Base-by-base conservation (phyloP, 2,113 vertebrate genomes). In the Cryptomyrus ogoouensis region DNA sequence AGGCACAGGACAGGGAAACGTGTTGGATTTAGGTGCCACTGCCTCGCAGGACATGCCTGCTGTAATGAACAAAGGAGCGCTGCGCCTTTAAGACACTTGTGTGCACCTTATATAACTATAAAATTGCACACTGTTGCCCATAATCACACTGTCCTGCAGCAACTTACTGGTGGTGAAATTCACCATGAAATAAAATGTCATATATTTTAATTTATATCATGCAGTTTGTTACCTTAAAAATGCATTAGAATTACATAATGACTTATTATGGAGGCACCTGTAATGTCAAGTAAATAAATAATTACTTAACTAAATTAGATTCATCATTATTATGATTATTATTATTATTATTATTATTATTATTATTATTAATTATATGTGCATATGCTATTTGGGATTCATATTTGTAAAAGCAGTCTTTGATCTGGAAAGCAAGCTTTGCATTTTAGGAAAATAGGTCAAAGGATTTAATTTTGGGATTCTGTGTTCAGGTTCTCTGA, bases 111-210 rank as follows among this genome's bases (percentile, higher is more conserved):
- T 66, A 10, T 31, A 66, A 66, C 62, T 66, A 58, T 24, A 66
- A 66, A 70, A 70, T 31, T 70, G 62, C 10, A 66, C 62, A 12
- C 62, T 70, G 62, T 70, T 70, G n/a, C 62, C 62, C 12, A 70
- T 70, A 70, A 70, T 70, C 62, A 70, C n/a, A 31, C 10, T 70
- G 62, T 70, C 62, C 62, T 70, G 62, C n/a, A 70, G 62, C 62
- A 31, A 70, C 77, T 83, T 83, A 42, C 39, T 42, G 13, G 17
- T 42, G 31, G 39, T 83, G 19, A 39, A 83, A 83, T 83, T 42
- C 77, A 83, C 35, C 77, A 83, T 83, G 35, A 83, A 83, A 70
- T 83, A 83, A 39, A 83, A 83, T 83, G 77, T 24, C 77, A 42
- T 24, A 44, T 39, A 42, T 83, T 24, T 42, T 19, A 1, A 13